Evolutionary conservation across 30 jellyfish, hydroid and myxozoan species (phyloP).

Genomic region (Rhopilema esculentum): DNA sequence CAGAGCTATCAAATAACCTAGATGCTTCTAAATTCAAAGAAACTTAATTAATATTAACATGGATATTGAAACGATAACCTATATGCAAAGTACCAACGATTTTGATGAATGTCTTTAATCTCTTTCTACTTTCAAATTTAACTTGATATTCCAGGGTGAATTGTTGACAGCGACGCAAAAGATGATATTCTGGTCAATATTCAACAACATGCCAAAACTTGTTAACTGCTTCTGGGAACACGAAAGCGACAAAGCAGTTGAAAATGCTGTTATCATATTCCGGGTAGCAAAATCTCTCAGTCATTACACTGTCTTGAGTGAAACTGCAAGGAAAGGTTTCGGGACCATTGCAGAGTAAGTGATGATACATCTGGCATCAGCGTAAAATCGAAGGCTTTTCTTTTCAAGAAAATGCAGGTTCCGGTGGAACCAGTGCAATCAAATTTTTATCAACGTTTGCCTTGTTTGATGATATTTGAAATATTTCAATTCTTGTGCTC

Average conservation of each 20-base stretch:
- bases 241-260: constrained; percentile 7
- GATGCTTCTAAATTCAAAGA: no score
- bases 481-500: no score
- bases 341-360: background rate
- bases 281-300: background rate
- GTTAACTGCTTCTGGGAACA: constrained; percentile 24
- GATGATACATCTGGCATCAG: background rate
- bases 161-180: constrained; percentile 19
- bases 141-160: no score
- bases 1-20: no score
- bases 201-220: constrained; percentile 8
- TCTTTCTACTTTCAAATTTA: no score
- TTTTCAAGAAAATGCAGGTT: no score
- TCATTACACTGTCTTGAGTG: background rate
- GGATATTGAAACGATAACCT: no score
- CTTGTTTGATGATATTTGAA: no score
- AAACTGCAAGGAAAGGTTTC: background rate
- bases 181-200: constrained; percentile 13
- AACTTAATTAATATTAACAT: no score
- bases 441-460: background rate
- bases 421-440: no score
- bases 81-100: no score
- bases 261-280: constrained; percentile 20
- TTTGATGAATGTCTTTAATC: no score
- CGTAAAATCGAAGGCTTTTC: background rate